These are phyloP conservation scores for Rhea pennata DNA, from an alignment of 2,113 vertebrate species.

Conservation along the genomic window DNA sequence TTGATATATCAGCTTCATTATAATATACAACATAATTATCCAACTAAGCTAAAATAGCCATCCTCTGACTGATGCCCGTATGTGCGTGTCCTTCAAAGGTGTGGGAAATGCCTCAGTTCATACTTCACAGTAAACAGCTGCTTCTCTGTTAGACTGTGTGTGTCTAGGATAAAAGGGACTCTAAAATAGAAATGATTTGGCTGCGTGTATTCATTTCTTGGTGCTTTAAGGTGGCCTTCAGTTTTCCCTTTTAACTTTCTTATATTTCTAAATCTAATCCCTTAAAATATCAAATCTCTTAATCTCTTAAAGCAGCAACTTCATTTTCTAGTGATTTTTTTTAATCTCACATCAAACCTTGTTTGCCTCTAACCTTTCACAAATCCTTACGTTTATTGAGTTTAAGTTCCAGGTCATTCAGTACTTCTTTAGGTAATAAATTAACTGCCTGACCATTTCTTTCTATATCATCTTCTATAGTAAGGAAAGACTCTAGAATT, in stretches of 20 bases:
- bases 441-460: neutral
- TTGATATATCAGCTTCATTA: neutral
- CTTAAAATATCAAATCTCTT: slow-evolving; percentile 1
- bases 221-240: slow-evolving; percentile 36
- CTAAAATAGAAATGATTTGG: neutral
- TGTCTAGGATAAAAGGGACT: neutral
- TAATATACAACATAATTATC: accelerated
- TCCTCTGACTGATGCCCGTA: neutral
- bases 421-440: neutral
- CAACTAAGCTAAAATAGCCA: neutral
- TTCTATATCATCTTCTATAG: neutral
- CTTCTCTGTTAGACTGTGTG: neutral
- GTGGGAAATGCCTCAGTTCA: accelerated
- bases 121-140: neutral
- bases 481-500: neutral
- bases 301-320: neutral
- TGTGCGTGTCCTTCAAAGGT: accelerated
- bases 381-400: neutral
- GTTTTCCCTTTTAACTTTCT: slow-evolving; percentile 14
- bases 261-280: neutral
- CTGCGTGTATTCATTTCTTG: neutral
- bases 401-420: slow-evolving; percentile 6
- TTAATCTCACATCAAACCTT: neutral
- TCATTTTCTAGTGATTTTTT: neutral
- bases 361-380: neutral